These are phyloP conservation scores for Plagodis pulveraria DNA, from an alignment of 2,888 invertebrate genomes.

Conservation along the genomic window DNA sequence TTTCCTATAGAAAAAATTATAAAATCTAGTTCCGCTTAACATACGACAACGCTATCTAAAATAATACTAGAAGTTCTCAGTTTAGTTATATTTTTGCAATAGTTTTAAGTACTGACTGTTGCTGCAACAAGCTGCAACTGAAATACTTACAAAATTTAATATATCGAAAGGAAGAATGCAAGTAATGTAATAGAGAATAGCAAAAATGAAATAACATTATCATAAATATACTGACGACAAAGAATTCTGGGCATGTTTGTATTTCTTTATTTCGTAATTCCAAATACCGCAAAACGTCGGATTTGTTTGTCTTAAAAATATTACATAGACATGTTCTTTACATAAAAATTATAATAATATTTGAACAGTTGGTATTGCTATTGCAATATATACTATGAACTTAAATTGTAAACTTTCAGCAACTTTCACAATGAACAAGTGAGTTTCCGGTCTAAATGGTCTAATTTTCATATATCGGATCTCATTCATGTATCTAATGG, in stretches of 20 bases:
- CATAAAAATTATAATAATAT: not conserved
- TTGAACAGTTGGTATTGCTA: too few species aligned
- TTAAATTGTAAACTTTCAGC: too few species aligned
- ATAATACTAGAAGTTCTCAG: too few species aligned
- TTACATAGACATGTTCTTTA: not conserved
- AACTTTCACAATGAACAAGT: too few species aligned
- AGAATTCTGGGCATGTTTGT: conserved; percentile 25
- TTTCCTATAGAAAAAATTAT: too few species aligned
- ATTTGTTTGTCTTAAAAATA: conserved; percentile 8
- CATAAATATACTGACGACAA: conserved; percentile 13
- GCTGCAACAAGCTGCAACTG: not conserved
- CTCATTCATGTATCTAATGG: too few species aligned
- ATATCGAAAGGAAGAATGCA: conserved; percentile 9
- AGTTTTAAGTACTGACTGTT: not conserved
- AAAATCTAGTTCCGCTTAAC: too few species aligned
- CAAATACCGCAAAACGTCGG: conserved; percentile 17
- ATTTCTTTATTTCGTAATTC: conserved; percentile 19
- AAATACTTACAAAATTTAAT: not conserved
- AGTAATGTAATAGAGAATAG: conserved; percentile 9
- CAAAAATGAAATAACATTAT: conserved; percentile 26
- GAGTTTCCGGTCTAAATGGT: too few species aligned
- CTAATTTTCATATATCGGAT: too few species aligned
- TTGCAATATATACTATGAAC: too few species aligned
- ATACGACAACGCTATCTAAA: too few species aligned
- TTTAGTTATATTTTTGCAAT: not conserved